Conservation (phyloP, 1,140 invertebrate species). For the Bombus superbus region DNA sequence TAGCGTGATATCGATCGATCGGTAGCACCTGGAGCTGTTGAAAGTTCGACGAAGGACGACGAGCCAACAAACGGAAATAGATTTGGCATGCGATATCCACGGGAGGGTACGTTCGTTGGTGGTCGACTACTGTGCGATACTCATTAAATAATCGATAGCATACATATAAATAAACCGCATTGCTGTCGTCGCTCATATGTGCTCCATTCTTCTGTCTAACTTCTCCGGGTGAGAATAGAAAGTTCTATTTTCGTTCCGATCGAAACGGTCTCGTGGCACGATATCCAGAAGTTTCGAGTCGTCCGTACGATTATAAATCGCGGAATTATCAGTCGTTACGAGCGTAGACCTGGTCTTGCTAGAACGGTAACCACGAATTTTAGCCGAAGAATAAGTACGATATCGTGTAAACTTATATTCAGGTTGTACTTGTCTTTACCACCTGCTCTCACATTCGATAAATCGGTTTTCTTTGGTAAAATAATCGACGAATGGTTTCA, state of each 20-base stretch:
- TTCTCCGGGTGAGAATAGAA: constrained; percentile 46
- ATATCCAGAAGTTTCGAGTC: not conserved
- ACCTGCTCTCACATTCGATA: not conserved
- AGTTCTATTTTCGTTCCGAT: not conserved
- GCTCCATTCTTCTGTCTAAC: constrained; percentile 49
- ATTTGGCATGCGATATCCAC: constrained; percentile 27
- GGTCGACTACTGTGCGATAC: not conserved
- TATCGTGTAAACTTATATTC: not conserved
- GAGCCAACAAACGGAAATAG: constrained; percentile 37
- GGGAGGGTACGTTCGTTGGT: not conserved
- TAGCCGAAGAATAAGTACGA: not conserved
- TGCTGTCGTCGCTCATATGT: constrained; percentile 21
- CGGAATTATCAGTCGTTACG: not conserved
- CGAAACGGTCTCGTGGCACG: not conserved
- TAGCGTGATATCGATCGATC: constrained; percentile 32
- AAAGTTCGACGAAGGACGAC: constrained; percentile 37
- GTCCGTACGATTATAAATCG: not conserved
- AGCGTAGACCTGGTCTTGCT: not conserved
- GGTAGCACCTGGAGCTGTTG: constrained; percentile 7
- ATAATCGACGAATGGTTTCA: not conserved
- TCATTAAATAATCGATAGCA: constrained; percentile 45
- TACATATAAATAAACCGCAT: constrained; percentile 32
- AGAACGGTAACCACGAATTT: too few relatives aligned
- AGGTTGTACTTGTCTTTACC: not conserved
- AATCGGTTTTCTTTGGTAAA: constrained; percentile 18